A percentile compares a stretch with the other conserved stretches of the same genome.
These are phyloP conservation scores for Corbicula japonica DNA, from an alignment of 2,888 invertebrate species.

Conservation along the genomic window DNA sequence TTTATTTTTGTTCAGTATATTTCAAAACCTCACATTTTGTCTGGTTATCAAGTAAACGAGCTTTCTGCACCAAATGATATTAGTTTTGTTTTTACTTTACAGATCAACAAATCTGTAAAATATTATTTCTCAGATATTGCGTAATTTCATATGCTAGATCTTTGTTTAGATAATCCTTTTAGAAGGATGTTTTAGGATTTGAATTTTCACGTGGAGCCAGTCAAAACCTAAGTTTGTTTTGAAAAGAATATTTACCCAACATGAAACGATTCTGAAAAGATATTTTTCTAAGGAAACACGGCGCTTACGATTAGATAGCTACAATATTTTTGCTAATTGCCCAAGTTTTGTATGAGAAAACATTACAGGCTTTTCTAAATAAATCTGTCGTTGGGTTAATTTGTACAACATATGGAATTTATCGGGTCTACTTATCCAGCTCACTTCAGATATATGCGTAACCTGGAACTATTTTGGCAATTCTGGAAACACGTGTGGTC, in stretches of 20 bases:
- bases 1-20: too few relatives aligned
- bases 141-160: constrained; percentile 50
- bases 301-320: constrained; percentile 53
- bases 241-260: constrained; percentile 64
- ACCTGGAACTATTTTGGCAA: constrained; percentile 13
- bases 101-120: constrained; percentile 28
- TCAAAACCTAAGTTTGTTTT: constrained; percentile 46
- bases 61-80: constrained; percentile 2
- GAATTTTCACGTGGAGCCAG: constrained; percentile 45
- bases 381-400: constrained; percentile 56
- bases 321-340: constrained; percentile 54
- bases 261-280: constrained; percentile 56
- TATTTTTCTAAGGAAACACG: constrained; percentile 54
- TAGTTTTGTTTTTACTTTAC: neutral
- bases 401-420: constrained; percentile 54
- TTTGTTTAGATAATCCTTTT: constrained; percentile 42
- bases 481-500: constrained; percentile 35
- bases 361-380: constrained; percentile 41
- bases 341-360: constrained; percentile 51
- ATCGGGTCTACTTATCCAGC: constrained; percentile 51
- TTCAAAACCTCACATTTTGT: too few relatives aligned
- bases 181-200: constrained; percentile 37
- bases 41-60: neutral
- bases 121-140: constrained; percentile 47
- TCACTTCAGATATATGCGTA: constrained; percentile 35